Base-by-base conservation (phyloP, 2,888 invertebrate species). In the Mimas tiliae region DNA sequence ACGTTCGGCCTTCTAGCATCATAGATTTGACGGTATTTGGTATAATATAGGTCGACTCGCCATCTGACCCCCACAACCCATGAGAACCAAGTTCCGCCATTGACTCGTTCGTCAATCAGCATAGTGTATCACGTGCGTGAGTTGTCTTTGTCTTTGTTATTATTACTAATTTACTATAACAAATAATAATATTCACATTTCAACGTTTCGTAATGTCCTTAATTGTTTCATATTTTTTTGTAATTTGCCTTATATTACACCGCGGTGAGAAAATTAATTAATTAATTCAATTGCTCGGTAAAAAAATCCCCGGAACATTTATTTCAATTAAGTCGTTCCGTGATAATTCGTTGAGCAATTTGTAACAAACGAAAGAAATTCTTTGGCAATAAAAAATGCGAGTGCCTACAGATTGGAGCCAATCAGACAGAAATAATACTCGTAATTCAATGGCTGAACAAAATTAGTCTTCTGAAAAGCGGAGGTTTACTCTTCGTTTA, bases 391-490 rank as follows among this genome's bases (percentile, higher is more conserved):
- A 42, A 19, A 55, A 55, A 58, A 19, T 19, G n/a, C 42, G 50
- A 50, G 19, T 19, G 58, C 11, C 58, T 58, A 8, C 50, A 50
- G 50, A 58, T 38, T 42, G 38, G 38, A 58, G 19, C 19, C 58
- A 58, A 58, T 58, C 58, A 58, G 42, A 42, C 38, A 58, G 58
- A 58, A 58, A 58, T 58, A 58, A 58, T 58, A 58, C 19, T 12
- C 19, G 58, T 58, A 58, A 58, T 58, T 58, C 42, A 58, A 58
- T 58, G 42, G 38, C 58, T 58, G 58, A 16, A 11, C 58, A 11
- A 19, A 58, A 58, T 58, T 58, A 58, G 58, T 34, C 38, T 6
- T 58, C 38, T 16, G 27, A 38, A 42, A 58, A 42, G 12, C 38
- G 42, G 19, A 58, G 58, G 19, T 58, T 58, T 58, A 12, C 58